A percentile compares a stretch with the other conserved stretches of the same genome.
Evolutionary conservation across 2,113 vertebrate species (phyloP).

Genomic region (Pimephales promelas): DNA sequence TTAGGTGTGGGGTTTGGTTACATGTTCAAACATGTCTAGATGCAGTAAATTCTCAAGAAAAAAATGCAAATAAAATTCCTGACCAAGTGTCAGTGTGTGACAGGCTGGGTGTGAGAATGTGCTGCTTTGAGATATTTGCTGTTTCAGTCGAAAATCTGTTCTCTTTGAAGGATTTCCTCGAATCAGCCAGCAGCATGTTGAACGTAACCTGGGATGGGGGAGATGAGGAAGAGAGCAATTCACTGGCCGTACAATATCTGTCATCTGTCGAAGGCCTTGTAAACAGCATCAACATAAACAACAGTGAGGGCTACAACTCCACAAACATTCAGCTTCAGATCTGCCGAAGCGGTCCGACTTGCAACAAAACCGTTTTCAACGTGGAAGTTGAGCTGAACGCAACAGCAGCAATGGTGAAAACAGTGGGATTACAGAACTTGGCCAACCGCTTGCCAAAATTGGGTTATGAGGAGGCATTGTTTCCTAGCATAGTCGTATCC

Average conservation of each 20-base stretch:
- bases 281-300: constrained; percentile 71
- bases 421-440: constrained; percentile 77
- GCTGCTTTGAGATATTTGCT: neutral
- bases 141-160: constrained; percentile 1
- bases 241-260: constrained; percentile 76
- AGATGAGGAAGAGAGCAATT: rapidly evolving
- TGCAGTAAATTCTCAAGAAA: too few species aligned
- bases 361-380: constrained; percentile 57
- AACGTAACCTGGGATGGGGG: constrained; percentile 60
- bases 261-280: constrained; percentile 79
- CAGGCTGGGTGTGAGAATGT: too few species aligned
- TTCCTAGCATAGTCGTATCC: constrained; percentile 73
- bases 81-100: too few species aligned
- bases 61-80: too few species aligned
- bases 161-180: constrained; percentile 78
- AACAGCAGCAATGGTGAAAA: constrained; percentile 57
- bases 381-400: constrained; percentile 55
- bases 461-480: rapidly evolving
- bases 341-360: constrained; percentile 45
- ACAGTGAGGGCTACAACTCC: neutral
- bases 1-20: too few species aligned
- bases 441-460: constrained; percentile 68
- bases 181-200: constrained; percentile 71
- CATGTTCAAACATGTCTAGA: too few species aligned
- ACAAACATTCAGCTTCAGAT: constrained; percentile 64